Conservation (phyloP, 2,888 invertebrate species). For the Diarsia dahlii region DNA sequence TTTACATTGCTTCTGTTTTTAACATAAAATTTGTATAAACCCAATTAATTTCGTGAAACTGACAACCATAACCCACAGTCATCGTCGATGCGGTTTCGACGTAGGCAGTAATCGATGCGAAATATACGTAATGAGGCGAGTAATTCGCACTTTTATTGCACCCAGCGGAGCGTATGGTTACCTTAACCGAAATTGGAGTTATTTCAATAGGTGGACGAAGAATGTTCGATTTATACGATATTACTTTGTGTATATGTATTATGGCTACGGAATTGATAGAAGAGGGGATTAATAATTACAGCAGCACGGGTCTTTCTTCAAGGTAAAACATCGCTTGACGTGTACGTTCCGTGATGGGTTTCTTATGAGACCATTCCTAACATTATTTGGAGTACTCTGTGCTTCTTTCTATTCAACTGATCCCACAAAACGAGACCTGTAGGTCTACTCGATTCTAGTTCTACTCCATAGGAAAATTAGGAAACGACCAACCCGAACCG, state of each 20-base stretch:
- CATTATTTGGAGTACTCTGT: not conserved
- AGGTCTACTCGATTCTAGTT: no score
- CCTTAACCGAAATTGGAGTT: constrained; percentile 46
- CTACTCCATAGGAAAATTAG: no score
- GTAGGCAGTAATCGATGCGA: constrained; percentile 64
- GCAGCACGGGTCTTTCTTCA: not conserved
- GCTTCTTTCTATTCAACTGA: not conserved
- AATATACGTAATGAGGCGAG: constrained; percentile 64
- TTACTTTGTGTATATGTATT: not conserved
- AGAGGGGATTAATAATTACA: not conserved
- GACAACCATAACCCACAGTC: constrained; percentile 53
- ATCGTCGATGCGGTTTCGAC: constrained; percentile 56
- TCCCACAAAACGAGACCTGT: no score
- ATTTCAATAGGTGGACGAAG: constrained; percentile 30
- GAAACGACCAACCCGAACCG: no score
- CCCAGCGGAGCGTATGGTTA: constrained; percentile 36
- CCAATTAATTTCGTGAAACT: not conserved
- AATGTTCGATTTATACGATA: constrained; percentile 20
- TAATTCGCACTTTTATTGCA: constrained; percentile 68
- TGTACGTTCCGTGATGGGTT: not conserved
- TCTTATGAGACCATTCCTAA: not conserved
- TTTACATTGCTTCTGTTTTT: no score
- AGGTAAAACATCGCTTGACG: not conserved
- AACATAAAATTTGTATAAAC: no score
- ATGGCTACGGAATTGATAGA: not conserved